phyloP scores from a whole-genome alignment of 2,888 invertebrate species.

The Drosophila fungiperda region DNA sequence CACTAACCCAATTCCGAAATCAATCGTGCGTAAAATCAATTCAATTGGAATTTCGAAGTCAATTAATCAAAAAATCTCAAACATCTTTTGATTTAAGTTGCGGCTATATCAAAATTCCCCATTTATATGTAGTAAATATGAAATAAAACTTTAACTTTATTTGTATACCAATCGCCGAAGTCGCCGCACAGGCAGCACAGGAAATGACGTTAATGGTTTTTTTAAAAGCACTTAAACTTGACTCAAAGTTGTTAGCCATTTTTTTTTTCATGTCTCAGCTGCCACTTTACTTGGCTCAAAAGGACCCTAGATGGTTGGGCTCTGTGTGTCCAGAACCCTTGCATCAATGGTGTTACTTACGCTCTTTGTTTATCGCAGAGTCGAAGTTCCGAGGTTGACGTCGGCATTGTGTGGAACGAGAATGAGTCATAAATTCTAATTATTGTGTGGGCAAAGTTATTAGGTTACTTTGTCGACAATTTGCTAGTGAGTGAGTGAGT shows the following conservation, averaged over 20 bases:
- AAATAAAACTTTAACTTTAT: conserved; percentile 14
- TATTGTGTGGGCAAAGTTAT: conserved; percentile 75
- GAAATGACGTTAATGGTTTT: conserved; percentile 77
- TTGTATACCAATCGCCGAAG: background rate
- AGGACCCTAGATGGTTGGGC: background rate
- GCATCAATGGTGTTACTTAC: conserved; percentile 50
- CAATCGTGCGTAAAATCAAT: background rate
- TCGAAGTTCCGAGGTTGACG: conserved; percentile 2
- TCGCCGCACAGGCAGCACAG: conserved; percentile 53
- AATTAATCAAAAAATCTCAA: conserved; percentile 2
- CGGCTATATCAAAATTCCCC: conserved; percentile 41
- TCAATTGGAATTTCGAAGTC: background rate
- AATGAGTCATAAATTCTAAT: conserved; percentile 76
- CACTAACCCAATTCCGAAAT: background rate
- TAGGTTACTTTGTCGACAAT: conserved; percentile 67
- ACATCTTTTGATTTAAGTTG: conserved; percentile 7
- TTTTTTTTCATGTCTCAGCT: conserved; percentile 5
- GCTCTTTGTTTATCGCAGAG: conserved; percentile 66
- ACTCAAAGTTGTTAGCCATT: conserved; percentile 53
- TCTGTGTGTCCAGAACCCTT: conserved; percentile 59
- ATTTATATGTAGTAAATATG: conserved; percentile 29
- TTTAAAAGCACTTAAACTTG: conserved; percentile 80
- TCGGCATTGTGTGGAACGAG: conserved; percentile 8
- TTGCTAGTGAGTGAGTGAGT: conserved; percentile 24
- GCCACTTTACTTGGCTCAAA: conserved; percentile 35